Percentiles rank a stretch among this genome's conserved stretches.
phyloP scores from a whole-genome alignment of 2,888 invertebrate genomes.

The Cloeon dipterum region DNA sequence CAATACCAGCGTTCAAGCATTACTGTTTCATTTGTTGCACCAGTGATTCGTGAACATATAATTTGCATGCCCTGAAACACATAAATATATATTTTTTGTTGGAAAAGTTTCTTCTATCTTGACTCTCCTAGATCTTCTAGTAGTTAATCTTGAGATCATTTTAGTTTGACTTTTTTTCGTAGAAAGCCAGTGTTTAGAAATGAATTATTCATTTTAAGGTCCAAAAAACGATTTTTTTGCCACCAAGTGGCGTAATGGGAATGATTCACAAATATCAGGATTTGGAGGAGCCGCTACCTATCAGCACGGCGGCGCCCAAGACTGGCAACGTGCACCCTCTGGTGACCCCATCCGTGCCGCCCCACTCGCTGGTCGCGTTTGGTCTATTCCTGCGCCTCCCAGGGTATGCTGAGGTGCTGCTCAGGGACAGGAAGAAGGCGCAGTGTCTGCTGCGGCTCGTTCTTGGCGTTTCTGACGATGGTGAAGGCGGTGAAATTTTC shows the following conservation, averaged over 20 bases:
- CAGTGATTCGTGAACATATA: no score
- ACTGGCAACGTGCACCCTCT: neutral
- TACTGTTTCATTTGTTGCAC: no score
- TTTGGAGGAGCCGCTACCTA: slow-evolving; percentile 1
- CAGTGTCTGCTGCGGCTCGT: slow-evolving; percentile 67
- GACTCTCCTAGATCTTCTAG: no score
- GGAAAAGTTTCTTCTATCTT: no score
- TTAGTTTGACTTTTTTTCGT: slow-evolving; percentile 31
- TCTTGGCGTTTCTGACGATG: slow-evolving; percentile 76
- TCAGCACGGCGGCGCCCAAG: neutral
- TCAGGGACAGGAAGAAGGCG: slow-evolving; percentile 63
- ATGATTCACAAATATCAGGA: no score
- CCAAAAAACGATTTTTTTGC: neutral
- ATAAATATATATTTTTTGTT: no score
- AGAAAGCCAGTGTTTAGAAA: no score
- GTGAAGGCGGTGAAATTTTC: slow-evolving; percentile 66
- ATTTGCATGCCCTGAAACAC: no score
- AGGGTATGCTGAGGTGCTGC: slow-evolving; percentile 71
- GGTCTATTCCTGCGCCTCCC: slow-evolving; percentile 72
- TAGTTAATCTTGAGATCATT: no score
- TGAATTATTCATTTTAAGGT: neutral
- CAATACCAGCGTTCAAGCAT: no score
- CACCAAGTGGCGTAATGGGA: no score
- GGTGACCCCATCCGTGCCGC: slow-evolving; percentile 32
- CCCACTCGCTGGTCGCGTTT: slow-evolving; percentile 78